phyloP scores from a whole-genome alignment of 2,113 vertebrate genomes.

The Apistogramma diplotaenia region DNA sequence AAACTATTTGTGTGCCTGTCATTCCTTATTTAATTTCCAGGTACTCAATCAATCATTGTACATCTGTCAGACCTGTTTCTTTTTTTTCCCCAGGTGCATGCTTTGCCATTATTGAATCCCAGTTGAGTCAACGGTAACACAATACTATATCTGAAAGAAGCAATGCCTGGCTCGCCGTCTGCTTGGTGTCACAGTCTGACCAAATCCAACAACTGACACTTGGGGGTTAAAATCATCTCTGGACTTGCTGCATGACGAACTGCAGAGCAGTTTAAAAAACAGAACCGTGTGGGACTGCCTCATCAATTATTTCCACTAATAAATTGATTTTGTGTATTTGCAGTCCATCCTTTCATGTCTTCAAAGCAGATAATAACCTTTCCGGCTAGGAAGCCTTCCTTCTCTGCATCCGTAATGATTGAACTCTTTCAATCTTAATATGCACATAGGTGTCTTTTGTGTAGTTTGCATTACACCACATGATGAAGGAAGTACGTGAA shows the following conservation, averaged over 20 bases:
- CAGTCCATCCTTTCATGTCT: constrained; percentile 21
- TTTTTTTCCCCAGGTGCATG: not conserved
- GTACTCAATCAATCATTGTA: not conserved
- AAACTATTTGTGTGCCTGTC: not conserved
- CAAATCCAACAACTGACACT: not conserved
- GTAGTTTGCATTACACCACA: not conserved
- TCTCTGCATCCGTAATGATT: constrained; percentile 46
- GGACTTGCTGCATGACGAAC: constrained; percentile 26
- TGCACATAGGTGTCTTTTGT: not conserved
- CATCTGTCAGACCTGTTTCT: not conserved
- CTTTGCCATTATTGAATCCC: not conserved
- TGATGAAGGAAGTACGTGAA: not conserved
- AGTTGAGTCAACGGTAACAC: not conserved
- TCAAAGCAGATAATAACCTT: constrained; percentile 37
- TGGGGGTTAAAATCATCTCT: constrained; percentile 35
- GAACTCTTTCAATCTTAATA: constrained; percentile 50
- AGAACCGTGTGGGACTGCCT: constrained; percentile 21
- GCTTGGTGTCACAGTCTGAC: not conserved
- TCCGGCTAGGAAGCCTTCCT: constrained; percentile 10
- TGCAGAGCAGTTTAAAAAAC: not conserved
- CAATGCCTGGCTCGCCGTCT: not conserved
- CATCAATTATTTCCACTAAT: constrained; percentile 58
- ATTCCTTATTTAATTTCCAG: not conserved
- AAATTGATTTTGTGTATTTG: constrained; percentile 56
- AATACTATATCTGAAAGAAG: constrained; percentile 5